phyloP scores from a whole-genome alignment of 1,140 invertebrate species.

The Drosophila quadrilineata region DNA sequence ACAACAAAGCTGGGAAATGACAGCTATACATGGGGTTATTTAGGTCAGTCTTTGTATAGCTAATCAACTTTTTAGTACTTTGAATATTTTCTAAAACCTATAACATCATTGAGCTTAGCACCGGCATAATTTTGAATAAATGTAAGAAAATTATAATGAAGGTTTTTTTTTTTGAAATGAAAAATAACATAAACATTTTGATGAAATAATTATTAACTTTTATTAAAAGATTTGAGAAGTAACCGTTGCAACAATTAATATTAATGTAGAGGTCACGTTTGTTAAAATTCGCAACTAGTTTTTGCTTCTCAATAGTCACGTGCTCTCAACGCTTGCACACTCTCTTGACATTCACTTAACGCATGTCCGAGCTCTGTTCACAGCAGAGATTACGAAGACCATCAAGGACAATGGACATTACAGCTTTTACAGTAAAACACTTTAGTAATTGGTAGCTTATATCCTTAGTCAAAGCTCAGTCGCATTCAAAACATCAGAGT shows the following conservation, averaged over 20 bases:
- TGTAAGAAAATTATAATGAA: too few relatives aligned
- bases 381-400: not conserved
- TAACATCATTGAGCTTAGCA: too few relatives aligned
- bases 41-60: too few relatives aligned
- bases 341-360: conserved; percentile 18
- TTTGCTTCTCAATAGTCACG: not conserved
- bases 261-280: too few relatives aligned
- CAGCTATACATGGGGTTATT: not conserved
- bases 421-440: conserved; percentile 57
- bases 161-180: too few relatives aligned
- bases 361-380: not conserved
- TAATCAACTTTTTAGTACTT: too few relatives aligned
- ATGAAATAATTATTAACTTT: too few relatives aligned
- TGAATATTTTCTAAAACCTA: too few relatives aligned
- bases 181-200: too few relatives aligned
- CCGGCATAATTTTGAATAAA: too few relatives aligned
- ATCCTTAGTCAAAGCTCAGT: conserved; percentile 44
- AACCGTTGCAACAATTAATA: too few relatives aligned
- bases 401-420: not conserved
- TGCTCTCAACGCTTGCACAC: not conserved
- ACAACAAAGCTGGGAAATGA: not conserved
- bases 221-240: not conserved
- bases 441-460: conserved; percentile 78
- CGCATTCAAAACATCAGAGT: conserved; percentile 32
- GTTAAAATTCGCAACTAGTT: too few relatives aligned